Conservation (phyloP, 2,113 vertebrate genomes). For the Phoxinus phoxinus region DNA sequence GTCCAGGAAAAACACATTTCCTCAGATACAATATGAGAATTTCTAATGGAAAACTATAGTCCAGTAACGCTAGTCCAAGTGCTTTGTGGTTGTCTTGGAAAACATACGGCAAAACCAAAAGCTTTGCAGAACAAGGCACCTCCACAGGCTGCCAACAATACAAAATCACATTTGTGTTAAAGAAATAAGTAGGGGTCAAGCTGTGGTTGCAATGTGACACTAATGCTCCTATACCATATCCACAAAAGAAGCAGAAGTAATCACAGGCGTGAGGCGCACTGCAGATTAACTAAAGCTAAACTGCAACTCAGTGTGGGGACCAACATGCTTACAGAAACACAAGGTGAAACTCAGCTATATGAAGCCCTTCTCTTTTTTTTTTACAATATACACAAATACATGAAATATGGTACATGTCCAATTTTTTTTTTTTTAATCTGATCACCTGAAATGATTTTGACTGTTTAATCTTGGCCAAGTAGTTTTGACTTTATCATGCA, state of each 20-base stretch:
- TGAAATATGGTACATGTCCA: neutral
- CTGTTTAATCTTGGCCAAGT: neutral
- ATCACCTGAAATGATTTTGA: constrained; percentile 1
- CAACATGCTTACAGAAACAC: neutral
- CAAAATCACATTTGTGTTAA: constrained; percentile 31
- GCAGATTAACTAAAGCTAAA: constrained; percentile 48
- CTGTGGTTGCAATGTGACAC: constrained; percentile 46
- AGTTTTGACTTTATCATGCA: neutral
- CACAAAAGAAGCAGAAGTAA: constrained; percentile 36
- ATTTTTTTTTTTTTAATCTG: neutral
- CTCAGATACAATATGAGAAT: constrained; percentile 7
- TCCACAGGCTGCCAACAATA: neutral
- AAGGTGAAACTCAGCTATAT: neutral
- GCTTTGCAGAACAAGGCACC: neutral
- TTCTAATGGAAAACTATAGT: neutral
- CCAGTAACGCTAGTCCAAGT: neutral
- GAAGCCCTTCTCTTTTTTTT: neutral
- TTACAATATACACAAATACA: neutral
- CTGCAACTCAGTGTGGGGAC: neutral
- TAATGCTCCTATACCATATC: constrained; percentile 10
- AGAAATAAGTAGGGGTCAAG: constrained; percentile 42
- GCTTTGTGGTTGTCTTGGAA: neutral
- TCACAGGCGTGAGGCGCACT: constrained; percentile 45
- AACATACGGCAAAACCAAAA: neutral
- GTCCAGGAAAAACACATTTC: constrained; percentile 2